Evolutionary conservation across 2,888 invertebrate genomes (phyloP), one percentile per base, ranked within the genome.

Genomic region (Harpalus rubripes): DNA sequence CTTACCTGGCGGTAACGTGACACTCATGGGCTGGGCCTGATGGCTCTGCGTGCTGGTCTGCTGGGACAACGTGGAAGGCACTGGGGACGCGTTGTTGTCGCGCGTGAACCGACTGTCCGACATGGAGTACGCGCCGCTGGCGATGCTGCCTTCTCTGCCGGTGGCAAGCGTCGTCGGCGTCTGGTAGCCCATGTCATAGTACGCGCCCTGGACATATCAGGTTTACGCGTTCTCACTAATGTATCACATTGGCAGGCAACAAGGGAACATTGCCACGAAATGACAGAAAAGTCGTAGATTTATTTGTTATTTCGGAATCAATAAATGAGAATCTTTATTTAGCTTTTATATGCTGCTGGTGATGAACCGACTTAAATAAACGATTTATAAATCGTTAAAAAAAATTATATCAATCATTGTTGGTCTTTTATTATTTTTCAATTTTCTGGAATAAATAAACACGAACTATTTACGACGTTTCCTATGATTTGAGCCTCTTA

Each of bases 61-160:
- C 90, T 95, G 95, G 79, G 95, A 94, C 90, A 95, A 93, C 87
- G 95, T 95, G 87, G 95, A 95, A 84, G 95, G 95, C 87, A 96
- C 96, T 72, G 96, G 96, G 87, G 96, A 96, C 88, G 96, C 95
- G 90, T 96, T 96, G 92, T 95, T 96, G 91, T 96, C 96, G 89
- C 95, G 93, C 86, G 95, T 92, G 90, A 94, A 95, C 89, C 95
- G 92, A 86, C 93, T 95, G 91, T 95, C 95, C 88, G 94, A 94
- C 92, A 95, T 94, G 88, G 95, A 94, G 91, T 95, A 95, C 85
- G 94, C 94, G 87, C 95, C 95, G 87, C 93, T 94, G 81, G 94
- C 94, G 87, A 95, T 91, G 87, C 94, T 94, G 86, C 93, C 93
- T 89, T 95, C 95, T 86, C 95, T 91, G 85, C 95, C 95, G 85